Base-by-base conservation (phyloP, 2,888 invertebrate genomes). In the Drosophila nr. perissopoda region DNA sequence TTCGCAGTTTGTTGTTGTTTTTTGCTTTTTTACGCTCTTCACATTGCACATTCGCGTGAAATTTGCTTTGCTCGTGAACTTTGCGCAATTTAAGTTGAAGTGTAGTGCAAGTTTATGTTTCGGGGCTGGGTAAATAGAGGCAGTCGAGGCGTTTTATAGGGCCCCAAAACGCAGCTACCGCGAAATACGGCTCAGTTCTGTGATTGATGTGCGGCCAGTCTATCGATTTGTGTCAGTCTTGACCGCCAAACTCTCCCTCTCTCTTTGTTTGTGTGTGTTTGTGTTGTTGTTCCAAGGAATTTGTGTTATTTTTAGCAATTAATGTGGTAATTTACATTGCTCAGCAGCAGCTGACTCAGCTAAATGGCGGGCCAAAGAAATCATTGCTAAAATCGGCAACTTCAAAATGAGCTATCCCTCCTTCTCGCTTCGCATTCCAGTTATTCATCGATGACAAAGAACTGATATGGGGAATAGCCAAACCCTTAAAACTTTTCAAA, bases 21-120 rank as follows among this genome's bases (percentile, higher is more conserved):
- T 60, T 48, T 38, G n/a, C 27, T 67, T 21, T 70, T 64, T 51
- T 59, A 69, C 76, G 66, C 71, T 73, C 78, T 82, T 82, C 76
- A 67, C 72, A 75, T 77, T 87, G 82, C 84, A 84, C 75, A 85
- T 85, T 81, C 73, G 88, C 86, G 77, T 87, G 85, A 87, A 87
- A 86, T 86, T 87, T 85, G 82, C 78, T 86, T 71, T 78, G 84
- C 80, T 87, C 73, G 73, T 87, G 85, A 87, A 85, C 87, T 86
- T 85, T 85, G 76, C 73, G 70, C 83, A 81, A 77, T 80, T 78
- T 56, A 63, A 65, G 69, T 68, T 74, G 62, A 73, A 76, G 80
- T 80, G 62, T 71, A 67, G 29, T 67, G 72, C 83, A 76, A 68
- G 76, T 81, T 80, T 71, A 69, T 74, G 75, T 66, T 68, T 62